A percentile compares a stretch with the other conserved stretches of the same genome.
Evolutionary conservation across 2,888 invertebrate species (phyloP).

Genomic region (Allygus modestus): DNA sequence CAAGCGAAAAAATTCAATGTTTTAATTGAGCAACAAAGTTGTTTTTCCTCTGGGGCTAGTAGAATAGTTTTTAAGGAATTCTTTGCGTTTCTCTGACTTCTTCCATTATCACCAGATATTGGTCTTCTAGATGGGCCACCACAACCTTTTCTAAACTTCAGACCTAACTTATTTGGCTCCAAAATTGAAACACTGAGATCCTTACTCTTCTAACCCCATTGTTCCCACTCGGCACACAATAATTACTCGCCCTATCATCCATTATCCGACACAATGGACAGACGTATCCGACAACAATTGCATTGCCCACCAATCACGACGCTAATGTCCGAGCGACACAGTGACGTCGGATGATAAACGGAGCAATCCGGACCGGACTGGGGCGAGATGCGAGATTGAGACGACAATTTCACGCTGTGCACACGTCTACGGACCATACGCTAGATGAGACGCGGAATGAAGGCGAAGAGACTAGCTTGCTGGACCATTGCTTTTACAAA

Average conservation of each 20-base stretch:
- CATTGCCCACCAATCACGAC: neutral
- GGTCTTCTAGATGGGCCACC: too few relatives aligned
- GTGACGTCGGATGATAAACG: constrained; percentile 29
- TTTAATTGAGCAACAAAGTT: too few relatives aligned
- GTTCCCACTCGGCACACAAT: too few relatives aligned
- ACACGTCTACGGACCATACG: neutral
- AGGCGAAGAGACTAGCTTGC: neutral
- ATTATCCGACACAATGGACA: neutral
- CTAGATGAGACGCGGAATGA: constrained; percentile 10
- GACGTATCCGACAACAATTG: constrained; percentile 22
- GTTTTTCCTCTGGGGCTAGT: too few relatives aligned
- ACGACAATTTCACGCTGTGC: constrained; percentile 14
- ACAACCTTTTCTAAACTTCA: too few relatives aligned
- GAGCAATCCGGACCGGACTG: constrained; percentile 2
- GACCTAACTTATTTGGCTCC: too few relatives aligned
- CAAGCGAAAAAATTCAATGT: too few relatives aligned
- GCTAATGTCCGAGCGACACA: constrained; percentile 29
- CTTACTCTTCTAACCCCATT: too few relatives aligned
- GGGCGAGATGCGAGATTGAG: constrained; percentile 24
- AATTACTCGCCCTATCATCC: neutral
- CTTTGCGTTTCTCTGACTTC: too few relatives aligned
- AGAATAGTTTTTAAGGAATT: too few relatives aligned
- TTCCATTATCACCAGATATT: too few relatives aligned
- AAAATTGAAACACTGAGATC: too few relatives aligned
- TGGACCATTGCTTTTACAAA: neutral